These are phyloP conservation scores for Steinernema khuongi DNA, from an alignment of 1,140 invertebrate genomes.

Conservation along the genomic window DNA sequence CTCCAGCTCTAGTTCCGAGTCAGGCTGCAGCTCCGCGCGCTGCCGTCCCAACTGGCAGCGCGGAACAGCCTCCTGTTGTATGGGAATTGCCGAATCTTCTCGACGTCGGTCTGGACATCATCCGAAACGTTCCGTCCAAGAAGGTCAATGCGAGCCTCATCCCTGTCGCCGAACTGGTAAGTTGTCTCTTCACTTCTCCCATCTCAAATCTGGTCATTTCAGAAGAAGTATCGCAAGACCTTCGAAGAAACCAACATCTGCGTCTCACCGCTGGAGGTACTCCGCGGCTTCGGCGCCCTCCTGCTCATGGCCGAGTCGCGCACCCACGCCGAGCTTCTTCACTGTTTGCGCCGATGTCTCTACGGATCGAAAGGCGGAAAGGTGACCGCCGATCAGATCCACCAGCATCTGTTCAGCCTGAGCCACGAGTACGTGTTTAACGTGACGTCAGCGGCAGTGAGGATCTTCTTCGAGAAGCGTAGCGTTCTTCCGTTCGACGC, in stretches of 20 bases:
- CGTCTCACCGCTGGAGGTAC: neutral
- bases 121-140: neutral
- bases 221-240: neutral
- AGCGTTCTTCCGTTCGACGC: neutral
- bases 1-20: too few relatives aligned
- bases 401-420: neutral
- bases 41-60: too few relatives aligned
- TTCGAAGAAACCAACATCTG: conserved; percentile 5
- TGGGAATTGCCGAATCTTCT: too few relatives aligned
- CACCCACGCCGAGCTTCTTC: neutral
- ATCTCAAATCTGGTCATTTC: neutral
- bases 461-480: conserved; percentile 1
- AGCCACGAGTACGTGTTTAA: neutral
- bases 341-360: neutral
- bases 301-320: neutral
- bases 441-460: neutral
- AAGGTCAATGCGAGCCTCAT: neutral
- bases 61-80: too few relatives aligned
- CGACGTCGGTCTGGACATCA: neutral
- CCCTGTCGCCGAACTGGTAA: neutral
- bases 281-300: neutral
- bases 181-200: neutral
- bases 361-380: neutral
- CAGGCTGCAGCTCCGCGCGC: too few relatives aligned
- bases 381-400: neutral